phyloP scores from a whole-genome alignment of 2,888 invertebrate genomes.

The Euphydryas editha region DNA sequence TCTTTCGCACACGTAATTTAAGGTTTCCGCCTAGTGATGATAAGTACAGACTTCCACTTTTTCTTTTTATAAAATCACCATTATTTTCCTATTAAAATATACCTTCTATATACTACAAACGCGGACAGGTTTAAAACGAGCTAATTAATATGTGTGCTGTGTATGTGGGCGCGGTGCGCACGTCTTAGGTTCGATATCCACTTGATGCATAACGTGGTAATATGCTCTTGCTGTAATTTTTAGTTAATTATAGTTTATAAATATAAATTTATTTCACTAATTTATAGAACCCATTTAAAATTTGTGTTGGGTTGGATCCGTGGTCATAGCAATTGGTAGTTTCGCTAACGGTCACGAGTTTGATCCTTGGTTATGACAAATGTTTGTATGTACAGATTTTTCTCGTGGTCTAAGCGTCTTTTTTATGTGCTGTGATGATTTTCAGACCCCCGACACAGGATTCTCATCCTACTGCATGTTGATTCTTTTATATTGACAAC shows the following conservation, averaged over 20 bases:
- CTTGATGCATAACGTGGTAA: not conserved
- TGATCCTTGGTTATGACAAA: no score
- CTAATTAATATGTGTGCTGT: constrained; percentile 52
- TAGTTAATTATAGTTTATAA: not conserved
- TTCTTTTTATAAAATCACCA: constrained; percentile 25
- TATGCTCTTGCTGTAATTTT: not conserved
- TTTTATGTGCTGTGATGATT: no score
- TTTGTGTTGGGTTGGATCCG: no score
- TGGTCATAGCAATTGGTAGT: no score
- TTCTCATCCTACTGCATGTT: no score
- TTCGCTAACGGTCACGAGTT: no score
- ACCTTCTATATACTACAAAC: constrained; percentile 12
- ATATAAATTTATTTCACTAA: not conserved
- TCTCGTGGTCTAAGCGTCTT: no score
- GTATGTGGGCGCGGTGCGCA: constrained; percentile 36
- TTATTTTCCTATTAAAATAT: constrained; percentile 22
- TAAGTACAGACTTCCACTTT: constrained; percentile 5
- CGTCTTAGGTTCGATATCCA: not conserved
- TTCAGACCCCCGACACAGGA: no score
- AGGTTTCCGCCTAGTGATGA: not conserved
- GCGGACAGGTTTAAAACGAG: constrained; percentile 37
- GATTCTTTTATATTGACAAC: no score
- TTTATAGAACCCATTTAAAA: no score
- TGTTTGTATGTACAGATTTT: no score
- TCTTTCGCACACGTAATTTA: constrained; percentile 6